Percentiles rank a stretch among this genome's conserved stretches.
Evolutionary conservation across 1,140 invertebrate genomes (phyloP).

Genomic region (Thalassaphorura encarpata): DNA sequence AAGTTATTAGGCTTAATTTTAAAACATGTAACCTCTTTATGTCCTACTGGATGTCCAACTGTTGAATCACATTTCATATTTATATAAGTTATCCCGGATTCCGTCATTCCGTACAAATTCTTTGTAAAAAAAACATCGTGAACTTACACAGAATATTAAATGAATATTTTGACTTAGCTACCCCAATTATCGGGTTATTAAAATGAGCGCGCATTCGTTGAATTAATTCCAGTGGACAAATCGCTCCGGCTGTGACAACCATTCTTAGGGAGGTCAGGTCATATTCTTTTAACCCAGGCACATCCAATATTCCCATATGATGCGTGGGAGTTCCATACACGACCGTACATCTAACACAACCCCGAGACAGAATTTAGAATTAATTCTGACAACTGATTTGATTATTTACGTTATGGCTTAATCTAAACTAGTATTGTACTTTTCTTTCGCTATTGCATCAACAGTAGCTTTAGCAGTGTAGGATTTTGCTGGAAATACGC

Average conservation of each 20-base stretch:
- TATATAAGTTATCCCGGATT: constrained; percentile 7
- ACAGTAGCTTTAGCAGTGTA: constrained; percentile 60
- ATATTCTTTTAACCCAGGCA: constrained; percentile 36
- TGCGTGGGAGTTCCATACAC: constrained; percentile 92
- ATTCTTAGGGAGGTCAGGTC: constrained; percentile 38
- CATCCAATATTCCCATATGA: constrained; percentile 73
- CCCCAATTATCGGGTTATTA: constrained; percentile 34
- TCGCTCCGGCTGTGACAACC: constrained; percentile 22
- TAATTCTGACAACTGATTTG: constrained; percentile 5
- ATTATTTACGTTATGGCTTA: not conserved
- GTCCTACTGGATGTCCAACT: constrained; percentile 13
- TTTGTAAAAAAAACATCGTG: not conserved
- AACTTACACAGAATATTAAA: not conserved
- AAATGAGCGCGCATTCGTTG: constrained; percentile 25
- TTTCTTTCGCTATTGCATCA: constrained; percentile 55
- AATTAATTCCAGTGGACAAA: constrained; percentile 24
- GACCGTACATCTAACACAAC: constrained; percentile 52
- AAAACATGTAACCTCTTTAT: constrained; percentile 1
- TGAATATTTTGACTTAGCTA: not conserved
- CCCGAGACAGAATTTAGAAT: not conserved
- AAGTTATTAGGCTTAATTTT: not conserved
- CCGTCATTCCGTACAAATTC: constrained; percentile 9
- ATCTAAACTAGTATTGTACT: constrained; percentile 41
- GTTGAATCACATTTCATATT: constrained; percentile 2
- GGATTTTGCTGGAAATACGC: constrained; percentile 52